These are phyloP conservation scores for Lepidothrix coronata DNA, from an alignment of 2,113 vertebrate genomes.

Conservation along the genomic window DNA sequence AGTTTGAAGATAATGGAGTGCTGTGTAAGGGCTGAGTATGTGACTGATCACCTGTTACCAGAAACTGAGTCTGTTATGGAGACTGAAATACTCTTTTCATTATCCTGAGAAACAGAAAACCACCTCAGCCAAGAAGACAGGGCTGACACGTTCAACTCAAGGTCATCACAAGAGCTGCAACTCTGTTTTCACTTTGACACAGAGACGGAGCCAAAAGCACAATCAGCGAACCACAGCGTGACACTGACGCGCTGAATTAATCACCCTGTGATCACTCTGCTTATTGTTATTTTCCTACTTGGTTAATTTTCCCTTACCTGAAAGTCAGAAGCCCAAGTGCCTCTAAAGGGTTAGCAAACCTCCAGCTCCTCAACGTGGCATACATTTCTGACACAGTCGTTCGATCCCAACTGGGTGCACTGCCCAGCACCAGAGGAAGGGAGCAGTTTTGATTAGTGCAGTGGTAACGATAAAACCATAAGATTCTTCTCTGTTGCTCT, in stretches of 20 bases:
- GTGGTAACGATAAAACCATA: constrained; percentile 81
- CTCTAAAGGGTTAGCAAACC: constrained; percentile 75
- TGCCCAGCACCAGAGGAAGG: constrained; percentile 82
- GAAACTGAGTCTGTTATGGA: background rate
- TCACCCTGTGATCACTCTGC: background rate
- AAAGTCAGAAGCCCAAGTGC: constrained; percentile 83
- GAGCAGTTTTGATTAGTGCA: constrained; percentile 71
- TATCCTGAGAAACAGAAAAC: background rate
- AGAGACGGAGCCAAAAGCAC: background rate
- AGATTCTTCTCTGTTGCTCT: constrained; percentile 79
- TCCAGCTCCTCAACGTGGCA: constrained; percentile 75
- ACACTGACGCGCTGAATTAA: background rate
- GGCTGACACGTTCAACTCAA: background rate
- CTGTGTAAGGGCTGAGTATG: background rate
- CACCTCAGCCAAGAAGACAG: background rate
- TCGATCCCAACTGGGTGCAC: constrained; percentile 77
- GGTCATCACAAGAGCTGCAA: background rate
- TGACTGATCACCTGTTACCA: background rate
- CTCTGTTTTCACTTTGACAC: background rate
- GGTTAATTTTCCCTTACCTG: constrained; percentile 64
- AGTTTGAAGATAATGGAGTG: background rate
- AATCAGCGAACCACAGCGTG: background rate
- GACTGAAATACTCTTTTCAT: background rate
- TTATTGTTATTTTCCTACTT: background rate
- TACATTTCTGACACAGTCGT: constrained; percentile 77